phyloP scores from a whole-genome alignment of 2,888 invertebrate genomes.

The Sisyra terminalis region DNA sequence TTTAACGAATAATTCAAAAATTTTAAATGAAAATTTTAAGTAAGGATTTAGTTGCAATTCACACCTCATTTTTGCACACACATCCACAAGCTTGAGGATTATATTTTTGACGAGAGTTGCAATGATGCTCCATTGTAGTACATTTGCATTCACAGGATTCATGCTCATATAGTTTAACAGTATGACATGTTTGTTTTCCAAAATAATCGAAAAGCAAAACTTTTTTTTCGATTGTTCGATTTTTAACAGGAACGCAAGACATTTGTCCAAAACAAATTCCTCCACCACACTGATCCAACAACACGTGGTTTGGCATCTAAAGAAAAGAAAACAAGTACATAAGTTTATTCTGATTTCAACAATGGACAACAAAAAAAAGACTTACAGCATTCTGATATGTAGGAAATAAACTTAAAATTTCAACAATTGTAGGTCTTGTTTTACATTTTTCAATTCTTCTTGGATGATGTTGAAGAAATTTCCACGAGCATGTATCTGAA shows the following conservation, averaged over 20 bases:
- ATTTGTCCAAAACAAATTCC: conserved; percentile 19
- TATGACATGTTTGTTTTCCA: conserved; percentile 15
- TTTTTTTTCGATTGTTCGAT: conserved; percentile 14
- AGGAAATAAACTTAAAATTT: no score
- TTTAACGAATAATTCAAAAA: conserved; percentile 20
- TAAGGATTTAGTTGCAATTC: conserved; percentile 19
- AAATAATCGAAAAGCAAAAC: conserved; percentile 15
- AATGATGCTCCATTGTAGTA: conserved; percentile 15
- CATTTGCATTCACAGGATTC: conserved; percentile 20
- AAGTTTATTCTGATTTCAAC: no score
- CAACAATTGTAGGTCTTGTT: no score
- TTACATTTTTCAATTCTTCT: no score
- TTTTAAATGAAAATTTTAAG: conserved; percentile 4
- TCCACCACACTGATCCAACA: conserved; percentile 19
- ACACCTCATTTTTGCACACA: conserved; percentile 18
- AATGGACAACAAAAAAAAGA: no score
- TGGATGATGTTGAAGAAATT: no score
- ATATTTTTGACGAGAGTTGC: conserved; percentile 17
- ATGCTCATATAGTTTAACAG: conserved; percentile 19
- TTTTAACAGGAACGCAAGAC: conserved; percentile 16
- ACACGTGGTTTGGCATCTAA: conserved; percentile 20
- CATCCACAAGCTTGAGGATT: conserved; percentile 19
- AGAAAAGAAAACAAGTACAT: conserved; percentile 12
- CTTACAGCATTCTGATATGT: no score
- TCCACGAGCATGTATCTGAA: no score